phyloP scores from a whole-genome alignment of 1,140 invertebrate genomes.

The Sycophaga agraensis region DNA sequence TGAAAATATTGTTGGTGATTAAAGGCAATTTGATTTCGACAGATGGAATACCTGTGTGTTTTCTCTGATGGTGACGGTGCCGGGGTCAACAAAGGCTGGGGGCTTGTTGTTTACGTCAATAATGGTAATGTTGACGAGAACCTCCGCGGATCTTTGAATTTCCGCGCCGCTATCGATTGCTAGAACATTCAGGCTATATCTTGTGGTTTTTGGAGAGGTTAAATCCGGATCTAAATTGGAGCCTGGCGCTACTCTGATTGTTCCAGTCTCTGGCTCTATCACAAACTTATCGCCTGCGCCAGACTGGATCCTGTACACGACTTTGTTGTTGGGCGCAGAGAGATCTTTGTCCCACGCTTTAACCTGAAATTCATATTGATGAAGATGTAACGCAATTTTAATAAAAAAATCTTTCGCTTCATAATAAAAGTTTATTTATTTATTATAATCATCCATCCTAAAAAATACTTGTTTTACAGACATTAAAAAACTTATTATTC shows the following conservation, averaged over 20 bases:
- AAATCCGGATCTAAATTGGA: constrained; percentile 87
- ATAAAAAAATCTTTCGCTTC: too few relatives aligned
- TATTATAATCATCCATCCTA: too few relatives aligned
- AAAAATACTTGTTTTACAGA: too few relatives aligned
- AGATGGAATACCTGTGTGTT: constrained; percentile 68
- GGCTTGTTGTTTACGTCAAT: constrained; percentile 90
- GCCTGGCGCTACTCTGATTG: constrained; percentile 81
- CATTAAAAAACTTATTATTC: too few relatives aligned
- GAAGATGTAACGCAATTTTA: too few relatives aligned
- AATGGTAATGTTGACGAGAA: constrained; percentile 81
- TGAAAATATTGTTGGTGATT: neutral
- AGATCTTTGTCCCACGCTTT: constrained; percentile 82
- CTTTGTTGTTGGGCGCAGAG: constrained; percentile 80
- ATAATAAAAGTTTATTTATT: too few relatives aligned
- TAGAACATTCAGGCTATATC: constrained; percentile 69
- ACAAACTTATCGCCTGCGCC: constrained; percentile 92
- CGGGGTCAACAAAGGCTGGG: constrained; percentile 72
- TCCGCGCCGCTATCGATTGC: constrained; percentile 88
- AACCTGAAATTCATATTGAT: constrained; percentile 57
- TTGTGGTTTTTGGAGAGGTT: constrained; percentile 71
- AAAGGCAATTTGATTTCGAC: neutral
- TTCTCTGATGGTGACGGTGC: constrained; percentile 69
- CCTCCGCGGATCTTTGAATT: constrained; percentile 70
- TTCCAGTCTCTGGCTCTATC: constrained; percentile 78
- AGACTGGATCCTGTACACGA: constrained; percentile 84